Percentiles rank a stretch among this genome's conserved stretches.
Evolutionary conservation across 1,140 invertebrate species (phyloP).

Genomic region (Steinernema feltiae): DNA sequence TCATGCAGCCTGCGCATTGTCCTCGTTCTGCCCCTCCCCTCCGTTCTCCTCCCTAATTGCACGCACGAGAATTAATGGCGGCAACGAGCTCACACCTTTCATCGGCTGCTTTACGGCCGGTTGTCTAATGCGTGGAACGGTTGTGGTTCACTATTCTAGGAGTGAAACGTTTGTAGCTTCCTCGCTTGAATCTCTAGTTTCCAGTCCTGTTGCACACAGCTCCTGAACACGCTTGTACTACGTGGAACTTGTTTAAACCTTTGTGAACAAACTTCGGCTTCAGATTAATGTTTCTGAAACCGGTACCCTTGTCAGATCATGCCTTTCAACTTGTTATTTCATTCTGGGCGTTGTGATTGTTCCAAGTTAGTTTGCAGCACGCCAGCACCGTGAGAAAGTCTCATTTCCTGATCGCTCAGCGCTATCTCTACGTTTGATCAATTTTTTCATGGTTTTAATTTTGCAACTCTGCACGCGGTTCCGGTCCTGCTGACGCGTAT

Average conservation of each 20-base stretch:
- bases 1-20: not conserved
- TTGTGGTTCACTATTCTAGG: not conserved
- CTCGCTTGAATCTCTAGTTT: too few species aligned
- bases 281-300: not conserved
- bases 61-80: conserved; percentile 12
- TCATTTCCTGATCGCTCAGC: too few species aligned
- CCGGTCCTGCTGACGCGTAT: not conserved
- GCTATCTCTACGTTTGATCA: too few species aligned
- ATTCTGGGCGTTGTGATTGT: not conserved
- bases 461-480: not conserved
- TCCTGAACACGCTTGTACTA: too few species aligned
- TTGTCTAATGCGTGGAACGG: conserved; percentile 8
- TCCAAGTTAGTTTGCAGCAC: not conserved
- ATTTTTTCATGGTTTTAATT: not conserved
- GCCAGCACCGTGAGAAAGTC: too few species aligned
- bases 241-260: not conserved
- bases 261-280: too few species aligned
- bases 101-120: not conserved
- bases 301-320: not conserved
- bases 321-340: not conserved
- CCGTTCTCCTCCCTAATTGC: not conserved
- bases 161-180: not conserved
- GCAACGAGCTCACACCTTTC: conserved; percentile 6
- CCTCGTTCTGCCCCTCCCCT: not conserved
- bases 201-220: too few species aligned